Base-by-base conservation (phyloP, 2,888 invertebrate species). In the Koerneria pararmatus region DNA sequence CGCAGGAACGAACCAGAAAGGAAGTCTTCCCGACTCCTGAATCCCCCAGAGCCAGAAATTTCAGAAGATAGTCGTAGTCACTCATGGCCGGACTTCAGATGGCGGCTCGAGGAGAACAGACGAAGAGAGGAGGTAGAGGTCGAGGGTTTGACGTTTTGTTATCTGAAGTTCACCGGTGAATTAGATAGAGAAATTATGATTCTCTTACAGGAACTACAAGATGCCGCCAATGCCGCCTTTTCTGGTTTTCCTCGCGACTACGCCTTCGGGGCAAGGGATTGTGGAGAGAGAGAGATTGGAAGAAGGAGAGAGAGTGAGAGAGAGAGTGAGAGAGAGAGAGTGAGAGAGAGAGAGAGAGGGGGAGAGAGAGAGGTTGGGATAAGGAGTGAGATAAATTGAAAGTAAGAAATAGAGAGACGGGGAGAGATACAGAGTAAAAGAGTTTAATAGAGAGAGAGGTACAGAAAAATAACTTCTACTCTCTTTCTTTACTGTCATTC, bases 11-110 rank as follows among this genome's bases (percentile, higher is more conserved):
- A 57, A 79, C 79, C 74, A 81, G 65, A 82, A 95, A 92, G 83
- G 93, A 93, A 0, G 95, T 95, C 87, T 95, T 95, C 19, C 95
- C 95, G 63, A 95, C 95, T 37, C 94, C 94, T 1, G 93, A 93
- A 85, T 95, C 93, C n/a, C 95, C 95, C 68, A 95, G 88, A 68
- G 93, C 91, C 70, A 95, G 88, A 84, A 95, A 90, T 85, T 93
- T 93, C 82, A 93, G 90, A 70, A 93, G 88, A 86, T 92, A 93
- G 86, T 93, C 93, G 87, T 93, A 93, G 84, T 92, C 92, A 63
- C 78, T 76, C 80, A 80, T 80, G 49, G 59, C 37, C 19, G 11
- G 8, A 19, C 53, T 6, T n/a, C 24, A 6, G 53, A 24, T 51
- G n/a, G 6, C 6, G 8, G 24, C 15, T 51, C 53, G 22, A 24